Percentiles rank a stretch among this genome's conserved stretches.
Evolutionary conservation across 1,140 invertebrate genomes (phyloP).

Genomic region (Eriosoma lanigerum): DNA sequence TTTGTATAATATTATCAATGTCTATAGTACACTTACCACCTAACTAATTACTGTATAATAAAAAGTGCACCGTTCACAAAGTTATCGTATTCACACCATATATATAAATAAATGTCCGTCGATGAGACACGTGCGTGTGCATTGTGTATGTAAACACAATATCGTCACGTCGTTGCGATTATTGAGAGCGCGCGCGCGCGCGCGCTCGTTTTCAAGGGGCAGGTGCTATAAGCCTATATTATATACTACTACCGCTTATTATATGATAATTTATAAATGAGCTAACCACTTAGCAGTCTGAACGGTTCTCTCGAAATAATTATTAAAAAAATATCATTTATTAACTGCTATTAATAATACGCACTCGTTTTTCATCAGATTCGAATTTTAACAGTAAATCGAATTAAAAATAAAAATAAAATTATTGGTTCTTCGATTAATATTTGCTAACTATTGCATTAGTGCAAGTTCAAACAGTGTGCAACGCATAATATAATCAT

Average conservation of each 20-base stretch:
- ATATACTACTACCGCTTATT: neutral
- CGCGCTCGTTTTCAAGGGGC: neutral
- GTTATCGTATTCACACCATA: neutral
- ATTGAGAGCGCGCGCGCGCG: neutral
- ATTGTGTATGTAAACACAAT: constrained; percentile 15
- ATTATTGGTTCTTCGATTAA: too few relatives aligned
- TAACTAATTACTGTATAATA: neutral
- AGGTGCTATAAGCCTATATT: too few relatives aligned
- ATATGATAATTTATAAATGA: neutral
- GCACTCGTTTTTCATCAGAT: too few relatives aligned
- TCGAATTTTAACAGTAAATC: too few relatives aligned
- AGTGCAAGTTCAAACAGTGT: too few relatives aligned
- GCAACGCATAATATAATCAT: too few relatives aligned
- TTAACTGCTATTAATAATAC: neutral
- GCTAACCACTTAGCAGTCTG: neutral
- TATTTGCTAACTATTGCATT: too few relatives aligned
- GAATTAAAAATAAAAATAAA: too few relatives aligned
- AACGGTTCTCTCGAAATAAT: neutral
- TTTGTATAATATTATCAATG: too few relatives aligned
- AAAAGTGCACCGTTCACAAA: too few relatives aligned
- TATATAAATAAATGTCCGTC: neutral
- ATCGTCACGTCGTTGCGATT: neutral
- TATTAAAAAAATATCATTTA: neutral
- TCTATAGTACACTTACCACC: neutral
- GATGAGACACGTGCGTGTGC: neutral